Conservation (phyloP, 2,888 invertebrate species). For the Lithosia quadra region DNA sequence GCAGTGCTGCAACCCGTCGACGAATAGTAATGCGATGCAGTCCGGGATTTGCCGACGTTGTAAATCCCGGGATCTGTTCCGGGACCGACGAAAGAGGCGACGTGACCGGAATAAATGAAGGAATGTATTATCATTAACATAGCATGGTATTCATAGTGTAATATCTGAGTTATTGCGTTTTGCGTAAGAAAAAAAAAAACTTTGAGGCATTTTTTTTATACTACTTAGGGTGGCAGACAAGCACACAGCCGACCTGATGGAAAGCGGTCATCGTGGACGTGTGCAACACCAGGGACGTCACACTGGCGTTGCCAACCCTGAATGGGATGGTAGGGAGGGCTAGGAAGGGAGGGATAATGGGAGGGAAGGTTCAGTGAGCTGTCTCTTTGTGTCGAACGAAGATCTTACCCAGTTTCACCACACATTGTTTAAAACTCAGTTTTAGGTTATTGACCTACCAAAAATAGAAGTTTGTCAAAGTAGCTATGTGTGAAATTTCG, state of each 20-base stretch:
- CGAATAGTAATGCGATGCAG: slow-evolving; percentile 51
- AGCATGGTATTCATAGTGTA: slow-evolving; percentile 32
- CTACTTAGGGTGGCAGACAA: too few relatives aligned
- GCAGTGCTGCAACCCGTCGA: slow-evolving; percentile 46
- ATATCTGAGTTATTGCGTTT: slow-evolving; percentile 29
- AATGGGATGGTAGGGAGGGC: too few relatives aligned
- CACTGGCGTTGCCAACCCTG: too few relatives aligned
- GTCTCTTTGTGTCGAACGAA: not conserved
- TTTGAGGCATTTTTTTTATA: too few relatives aligned
- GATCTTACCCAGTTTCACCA: too few relatives aligned
- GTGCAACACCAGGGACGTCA: too few relatives aligned
- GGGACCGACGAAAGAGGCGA: slow-evolving; percentile 26
- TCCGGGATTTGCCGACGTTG: slow-evolving; percentile 39
- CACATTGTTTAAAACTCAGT: not conserved
- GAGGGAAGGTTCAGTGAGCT: too few relatives aligned
- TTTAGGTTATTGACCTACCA: not conserved
- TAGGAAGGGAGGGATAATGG: too few relatives aligned
- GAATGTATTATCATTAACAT: slow-evolving; percentile 39
- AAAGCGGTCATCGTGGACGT: too few relatives aligned
- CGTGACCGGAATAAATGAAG: slow-evolving; percentile 47
- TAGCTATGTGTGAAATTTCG: not conserved
- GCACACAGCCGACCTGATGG: too few relatives aligned
- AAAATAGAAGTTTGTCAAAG: not conserved
- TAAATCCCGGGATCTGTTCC: slow-evolving; percentile 47
- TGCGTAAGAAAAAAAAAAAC: slow-evolving; percentile 20